Conservation (phyloP, 2,797 vertebrate species). For the Pipistrellus nathusii region DNA sequence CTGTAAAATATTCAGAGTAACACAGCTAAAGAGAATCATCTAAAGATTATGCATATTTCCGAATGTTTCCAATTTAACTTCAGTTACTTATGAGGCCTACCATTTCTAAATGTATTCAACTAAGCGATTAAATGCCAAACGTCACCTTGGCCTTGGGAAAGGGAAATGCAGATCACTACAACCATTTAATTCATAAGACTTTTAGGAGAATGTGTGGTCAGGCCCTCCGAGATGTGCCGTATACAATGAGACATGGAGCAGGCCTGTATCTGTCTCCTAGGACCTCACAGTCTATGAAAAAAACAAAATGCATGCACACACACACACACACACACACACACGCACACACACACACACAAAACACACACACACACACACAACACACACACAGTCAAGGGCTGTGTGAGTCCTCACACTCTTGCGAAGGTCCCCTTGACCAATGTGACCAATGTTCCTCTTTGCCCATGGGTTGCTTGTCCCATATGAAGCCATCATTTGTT, state of each 20-base stretch:
- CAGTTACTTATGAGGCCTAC: slow-evolving; percentile 57
- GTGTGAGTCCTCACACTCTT: not conserved
- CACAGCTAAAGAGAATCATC: slow-evolving; percentile 56
- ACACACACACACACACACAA: too few species aligned
- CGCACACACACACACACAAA: too few species aligned
- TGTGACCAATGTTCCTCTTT: not conserved
- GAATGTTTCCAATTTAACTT: slow-evolving; percentile 73
- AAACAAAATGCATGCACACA: not conserved
- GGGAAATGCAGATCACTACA: not conserved
- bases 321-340: too few species aligned
- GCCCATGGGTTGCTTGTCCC: not conserved
- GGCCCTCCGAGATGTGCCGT: not conserved
- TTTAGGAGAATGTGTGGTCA: not conserved
- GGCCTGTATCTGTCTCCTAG: not conserved
- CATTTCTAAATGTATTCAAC: slow-evolving; percentile 66
- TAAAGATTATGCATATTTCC: slow-evolving; percentile 56
- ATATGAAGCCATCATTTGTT: not conserved
- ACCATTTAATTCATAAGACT: not conserved
- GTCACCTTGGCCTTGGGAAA: not conserved
- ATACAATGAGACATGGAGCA: not conserved
- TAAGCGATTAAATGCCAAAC: slow-evolving; percentile 33
- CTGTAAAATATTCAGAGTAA: slow-evolving; percentile 48
- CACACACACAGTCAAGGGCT: not conserved
- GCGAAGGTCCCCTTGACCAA: not conserved
- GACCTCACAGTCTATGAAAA: not conserved